Base-by-base conservation (phyloP, 1,140 invertebrate species). In the Monochamus saltuarius region DNA sequence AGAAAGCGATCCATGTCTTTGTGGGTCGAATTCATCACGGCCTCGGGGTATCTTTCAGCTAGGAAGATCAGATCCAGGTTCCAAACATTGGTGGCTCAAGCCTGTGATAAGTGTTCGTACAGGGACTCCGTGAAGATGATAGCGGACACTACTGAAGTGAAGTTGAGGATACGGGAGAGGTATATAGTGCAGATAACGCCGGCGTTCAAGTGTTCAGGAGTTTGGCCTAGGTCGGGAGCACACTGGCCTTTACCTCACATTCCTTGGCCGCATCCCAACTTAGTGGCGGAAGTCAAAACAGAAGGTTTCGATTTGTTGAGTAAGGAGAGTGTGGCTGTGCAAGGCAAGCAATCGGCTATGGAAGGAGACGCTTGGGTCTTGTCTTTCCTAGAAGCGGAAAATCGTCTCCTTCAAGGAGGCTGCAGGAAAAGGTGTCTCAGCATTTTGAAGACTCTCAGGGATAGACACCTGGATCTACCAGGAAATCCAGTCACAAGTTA, bases 11-110 rank as follows among this genome's bases (percentile, higher is more conserved):
- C 92, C 50, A 98, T 98, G 95, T 97, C 94, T 0, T 82, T 98
- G 0, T 98, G 95, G 95, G 95, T 98, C 7, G 95, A 98, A 77
- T 98, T 98, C 79, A 98, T 98, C 54, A 98, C 95, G 0, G 95
- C 95, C 0, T 94, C 91, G 1, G 95, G 95, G 0, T 98, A 98
- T 72, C 80, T 98, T 43, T 95, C 92, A 0, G 95, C 95, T 0
- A 77, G 95, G 0, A 98, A 98, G 78, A 98, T 98, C 57, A 85
- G 95, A 4, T 94, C 93, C 10, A 77, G 95, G 19, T 98, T 98
- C 76, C 94, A 97, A 77, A 95, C 93, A 0, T 78, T 98, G 46
- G 92, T 97, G 17, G 93, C 93, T 0, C 94, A 97, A 77, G 93
- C 94, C 0, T 92, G 94, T 73, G 95, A 97, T 79, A 97, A 97